A percentile compares a stretch with the other conserved stretches of the same genome.
Conservation (phyloP, 2,888 invertebrate genomes). For the Rhingia rostrata region DNA sequence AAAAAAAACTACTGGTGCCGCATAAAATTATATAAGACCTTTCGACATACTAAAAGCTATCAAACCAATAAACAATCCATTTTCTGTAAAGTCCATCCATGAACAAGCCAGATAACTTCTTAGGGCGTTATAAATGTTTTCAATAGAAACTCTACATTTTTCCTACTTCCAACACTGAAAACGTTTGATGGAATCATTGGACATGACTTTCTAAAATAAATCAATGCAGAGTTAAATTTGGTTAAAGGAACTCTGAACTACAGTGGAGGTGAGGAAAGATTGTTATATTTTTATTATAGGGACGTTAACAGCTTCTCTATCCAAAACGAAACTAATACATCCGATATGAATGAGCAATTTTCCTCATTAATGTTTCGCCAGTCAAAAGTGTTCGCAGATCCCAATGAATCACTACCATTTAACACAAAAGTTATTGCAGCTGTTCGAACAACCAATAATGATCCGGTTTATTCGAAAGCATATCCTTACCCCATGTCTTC, state of each 20-base stretch:
- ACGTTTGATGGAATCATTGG: slow-evolving; percentile 67
- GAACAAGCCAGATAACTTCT: slow-evolving; percentile 8
- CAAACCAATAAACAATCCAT: slow-evolving; percentile 18
- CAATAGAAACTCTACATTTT: slow-evolving; percentile 59
- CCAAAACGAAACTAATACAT: background rate
- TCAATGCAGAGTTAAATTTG: slow-evolving; percentile 45
- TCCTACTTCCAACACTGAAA: slow-evolving; percentile 46
- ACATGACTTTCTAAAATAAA: slow-evolving; percentile 50
- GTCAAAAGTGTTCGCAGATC: slow-evolving; percentile 31
- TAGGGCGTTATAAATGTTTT: slow-evolving; percentile 48
- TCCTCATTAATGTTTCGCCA: background rate
- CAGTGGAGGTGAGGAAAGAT: slow-evolving; percentile 29
- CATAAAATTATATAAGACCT: slow-evolving; percentile 65
- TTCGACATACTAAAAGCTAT: slow-evolving; percentile 33
- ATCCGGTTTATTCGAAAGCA: slow-evolving; percentile 59
- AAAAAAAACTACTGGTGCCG: slow-evolving; percentile 7
- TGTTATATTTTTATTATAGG: slow-evolving; percentile 29
- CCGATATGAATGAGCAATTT: background rate
- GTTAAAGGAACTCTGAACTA: slow-evolving; percentile 33
- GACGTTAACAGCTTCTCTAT: slow-evolving; percentile 5
- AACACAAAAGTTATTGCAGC: slow-evolving; percentile 57
- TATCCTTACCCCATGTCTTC: slow-evolving; percentile 56
- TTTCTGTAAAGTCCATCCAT: slow-evolving; percentile 32
- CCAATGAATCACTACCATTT: too few species aligned
- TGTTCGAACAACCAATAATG: slow-evolving; percentile 46